Evolutionary conservation across 2,797 vertebrate genomes (phyloP).

Genomic region (Rousettus madagascariensis): DNA sequence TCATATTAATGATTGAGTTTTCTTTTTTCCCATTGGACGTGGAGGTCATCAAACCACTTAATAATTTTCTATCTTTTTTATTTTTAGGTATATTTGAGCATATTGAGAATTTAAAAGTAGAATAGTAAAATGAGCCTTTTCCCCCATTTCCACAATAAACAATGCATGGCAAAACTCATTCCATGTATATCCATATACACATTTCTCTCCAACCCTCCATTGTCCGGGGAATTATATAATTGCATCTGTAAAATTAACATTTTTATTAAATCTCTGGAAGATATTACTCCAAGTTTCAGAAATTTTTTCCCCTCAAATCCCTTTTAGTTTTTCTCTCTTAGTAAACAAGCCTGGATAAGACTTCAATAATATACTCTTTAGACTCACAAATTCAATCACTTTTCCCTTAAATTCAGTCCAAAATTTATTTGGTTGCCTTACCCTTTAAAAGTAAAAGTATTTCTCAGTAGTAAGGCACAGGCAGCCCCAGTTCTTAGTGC

Average conservation of each 20-base stretch:
- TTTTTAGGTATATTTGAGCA: not conserved
- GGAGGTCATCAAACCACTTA: not conserved
- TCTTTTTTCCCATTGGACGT: not conserved
- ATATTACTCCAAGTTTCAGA: not conserved
- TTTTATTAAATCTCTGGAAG: not conserved
- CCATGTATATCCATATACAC: not conserved
- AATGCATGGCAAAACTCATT: not conserved
- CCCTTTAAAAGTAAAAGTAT: not conserved
- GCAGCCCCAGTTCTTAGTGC: not conserved
- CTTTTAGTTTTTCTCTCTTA: not conserved
- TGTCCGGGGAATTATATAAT: not conserved
- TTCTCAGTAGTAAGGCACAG: not conserved
- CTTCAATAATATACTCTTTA: not conserved
- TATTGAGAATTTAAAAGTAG: not conserved
- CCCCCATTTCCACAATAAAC: not conserved
- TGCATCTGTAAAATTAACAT: not conserved
- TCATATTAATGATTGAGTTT: not conserved
- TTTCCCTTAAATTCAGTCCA: not conserved
- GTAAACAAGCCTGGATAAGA: not conserved
- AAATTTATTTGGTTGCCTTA: not conserved
- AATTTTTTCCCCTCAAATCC: not conserved
- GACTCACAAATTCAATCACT: not conserved
- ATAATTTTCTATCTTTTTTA: not conserved
- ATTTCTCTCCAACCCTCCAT: not conserved
- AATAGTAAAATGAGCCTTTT: not conserved